phyloP scores from a whole-genome alignment of 1,140 invertebrate species.

The Limonius californicus region DNA sequence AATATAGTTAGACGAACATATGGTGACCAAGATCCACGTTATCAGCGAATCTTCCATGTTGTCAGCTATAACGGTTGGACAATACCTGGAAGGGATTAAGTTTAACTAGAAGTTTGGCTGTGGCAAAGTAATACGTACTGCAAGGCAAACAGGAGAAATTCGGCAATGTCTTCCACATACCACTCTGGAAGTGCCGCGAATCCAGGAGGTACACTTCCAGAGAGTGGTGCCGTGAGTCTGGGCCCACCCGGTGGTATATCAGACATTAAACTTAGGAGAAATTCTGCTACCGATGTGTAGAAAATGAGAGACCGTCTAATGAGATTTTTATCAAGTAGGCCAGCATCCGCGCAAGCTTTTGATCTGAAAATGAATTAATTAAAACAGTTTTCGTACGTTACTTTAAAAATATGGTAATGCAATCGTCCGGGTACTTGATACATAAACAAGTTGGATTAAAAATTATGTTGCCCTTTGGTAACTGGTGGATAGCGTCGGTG shows the following conservation, averaged over 20 bases:
- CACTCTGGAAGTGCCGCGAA: constrained; percentile 92
- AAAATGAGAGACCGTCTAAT: constrained; percentile 78
- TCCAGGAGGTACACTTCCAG: constrained; percentile 59
- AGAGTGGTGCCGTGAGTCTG: constrained; percentile 50
- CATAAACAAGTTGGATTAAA: too few relatives aligned
- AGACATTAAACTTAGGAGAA: constrained; percentile 65
- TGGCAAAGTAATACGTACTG: constrained; percentile 78
- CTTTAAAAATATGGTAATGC: too few relatives aligned
- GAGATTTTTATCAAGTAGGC: constrained; percentile 75
- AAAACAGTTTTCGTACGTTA: too few relatives aligned
- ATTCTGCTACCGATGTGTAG: constrained; percentile 80
- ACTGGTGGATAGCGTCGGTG: too few relatives aligned
- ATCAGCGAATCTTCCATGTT: constrained; percentile 79
- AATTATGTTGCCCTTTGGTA: too few relatives aligned
- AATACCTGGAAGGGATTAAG: constrained; percentile 61
- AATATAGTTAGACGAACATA: constrained; percentile 86
- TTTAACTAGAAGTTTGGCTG: neutral
- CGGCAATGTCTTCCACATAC: constrained; percentile 95
- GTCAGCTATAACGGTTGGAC: constrained; percentile 69
- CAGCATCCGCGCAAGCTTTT: constrained; percentile 86
- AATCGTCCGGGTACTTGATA: too few relatives aligned
- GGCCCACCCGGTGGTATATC: constrained; percentile 43
- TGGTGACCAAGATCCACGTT: constrained; percentile 81
- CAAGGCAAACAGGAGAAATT: constrained; percentile 87
- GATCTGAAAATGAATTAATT: too few relatives aligned